These are phyloP conservation scores for Lepetodrilus schrolli DNA, from an alignment of 2,888 invertebrate genomes.

Conservation along the genomic window DNA sequence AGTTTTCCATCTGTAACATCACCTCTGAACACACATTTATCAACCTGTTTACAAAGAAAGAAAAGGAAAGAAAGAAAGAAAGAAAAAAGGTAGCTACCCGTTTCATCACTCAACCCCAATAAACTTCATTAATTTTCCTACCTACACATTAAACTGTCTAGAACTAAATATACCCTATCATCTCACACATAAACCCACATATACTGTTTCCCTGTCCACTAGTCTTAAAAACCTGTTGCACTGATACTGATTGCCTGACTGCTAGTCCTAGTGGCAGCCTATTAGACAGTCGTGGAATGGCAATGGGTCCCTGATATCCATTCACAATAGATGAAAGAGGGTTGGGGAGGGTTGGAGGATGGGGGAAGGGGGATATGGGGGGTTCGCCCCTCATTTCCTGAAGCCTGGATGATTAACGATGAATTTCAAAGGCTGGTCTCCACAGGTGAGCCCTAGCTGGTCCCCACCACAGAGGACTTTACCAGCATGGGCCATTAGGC, in stretches of 20 bases:
- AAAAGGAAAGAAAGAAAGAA: too few relatives aligned
- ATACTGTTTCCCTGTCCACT: neutral
- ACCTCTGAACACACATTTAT: neutral
- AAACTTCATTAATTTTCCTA: neutral
- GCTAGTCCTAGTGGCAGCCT: neutral
- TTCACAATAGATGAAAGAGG: slow-evolving; percentile 13
- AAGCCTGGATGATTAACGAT: neutral
- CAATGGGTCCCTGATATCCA: neutral
- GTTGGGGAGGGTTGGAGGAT: neutral
- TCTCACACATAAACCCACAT: too few relatives aligned
- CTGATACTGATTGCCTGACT: neutral
- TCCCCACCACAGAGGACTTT: neutral
- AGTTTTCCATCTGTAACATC: neutral
- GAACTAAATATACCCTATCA: neutral
- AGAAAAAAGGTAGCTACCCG: too few relatives aligned
- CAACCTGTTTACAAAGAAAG: neutral
- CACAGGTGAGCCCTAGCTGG: neutral
- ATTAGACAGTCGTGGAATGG: neutral
- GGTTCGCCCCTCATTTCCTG: neutral
- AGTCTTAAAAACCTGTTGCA: neutral
- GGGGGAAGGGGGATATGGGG: neutral
- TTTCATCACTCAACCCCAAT: neutral
- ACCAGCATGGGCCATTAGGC: slow-evolving; percentile 7
- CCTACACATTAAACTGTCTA: neutral
- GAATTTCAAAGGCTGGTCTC: neutral